A percentile compares a stretch with the other conserved stretches of the same genome.
These are phyloP conservation scores for Bellardia pandia DNA, from an alignment of 2,888 invertebrate genomes.

Conservation along the genomic window DNA sequence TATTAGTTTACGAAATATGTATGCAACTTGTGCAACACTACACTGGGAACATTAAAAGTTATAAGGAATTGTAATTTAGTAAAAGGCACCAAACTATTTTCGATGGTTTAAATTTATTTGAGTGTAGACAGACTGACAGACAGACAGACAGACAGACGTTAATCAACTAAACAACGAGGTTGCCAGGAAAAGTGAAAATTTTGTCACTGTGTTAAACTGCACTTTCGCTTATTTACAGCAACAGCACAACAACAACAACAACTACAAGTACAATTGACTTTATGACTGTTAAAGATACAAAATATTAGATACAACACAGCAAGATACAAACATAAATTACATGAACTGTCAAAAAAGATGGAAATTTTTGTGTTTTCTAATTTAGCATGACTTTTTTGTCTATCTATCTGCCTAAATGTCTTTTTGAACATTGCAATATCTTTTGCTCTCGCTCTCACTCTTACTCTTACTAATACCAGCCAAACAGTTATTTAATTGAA, in stretches of 20 bases:
- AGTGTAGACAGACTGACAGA: background rate
- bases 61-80: background rate
- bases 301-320: slow-evolving; percentile 63
- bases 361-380: slow-evolving; percentile 66
- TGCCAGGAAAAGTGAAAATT: slow-evolving; percentile 43
- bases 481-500: slow-evolving; percentile 45
- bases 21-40: slow-evolving; percentile 19
- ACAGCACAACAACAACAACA: slow-evolving; percentile 19
- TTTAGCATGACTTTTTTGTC: slow-evolving; percentile 69
- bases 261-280: slow-evolving; percentile 53
- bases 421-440: slow-evolving; percentile 10
- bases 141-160: background rate
- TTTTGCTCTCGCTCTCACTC: background rate
- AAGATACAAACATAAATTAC: slow-evolving; percentile 70
- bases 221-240: slow-evolving; percentile 56
- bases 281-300: slow-evolving; percentile 60
- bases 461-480: slow-evolving; percentile 6
- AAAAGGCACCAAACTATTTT: background rate
- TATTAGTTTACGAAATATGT: background rate
- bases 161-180: slow-evolving; percentile 25
- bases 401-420: slow-evolving; percentile 4
- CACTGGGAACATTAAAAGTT: background rate
- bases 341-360: slow-evolving; percentile 71
- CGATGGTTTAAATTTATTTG: background rate
- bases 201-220: slow-evolving; percentile 37